These are phyloP conservation scores for Hydrochoerus hydrochaeris DNA, from an alignment of 2,113 vertebrate species.

Conservation along the genomic window DNA sequence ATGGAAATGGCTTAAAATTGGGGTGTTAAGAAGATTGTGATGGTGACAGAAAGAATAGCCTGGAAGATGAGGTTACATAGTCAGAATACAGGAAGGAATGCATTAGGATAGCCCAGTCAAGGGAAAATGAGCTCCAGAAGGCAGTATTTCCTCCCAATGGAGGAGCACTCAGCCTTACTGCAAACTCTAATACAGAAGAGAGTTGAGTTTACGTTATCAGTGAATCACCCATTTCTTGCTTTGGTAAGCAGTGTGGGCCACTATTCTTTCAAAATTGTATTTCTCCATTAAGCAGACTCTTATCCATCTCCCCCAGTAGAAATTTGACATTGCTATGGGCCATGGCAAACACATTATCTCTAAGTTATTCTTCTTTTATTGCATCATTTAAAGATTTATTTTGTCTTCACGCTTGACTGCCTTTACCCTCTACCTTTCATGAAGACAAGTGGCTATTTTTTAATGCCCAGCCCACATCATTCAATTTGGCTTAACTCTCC, in stretches of 20 bases:
- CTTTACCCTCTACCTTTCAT: slow-evolving; percentile 58
- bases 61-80: not conserved
- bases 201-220: slow-evolving; percentile 38
- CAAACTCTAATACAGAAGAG: slow-evolving; percentile 26
- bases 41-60: slow-evolving; percentile 32
- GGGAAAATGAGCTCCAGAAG: slow-evolving; percentile 35
- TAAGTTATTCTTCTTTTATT: slow-evolving; percentile 72
- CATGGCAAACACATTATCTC: slow-evolving; percentile 65
- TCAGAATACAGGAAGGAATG: not conserved
- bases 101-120: not conserved
- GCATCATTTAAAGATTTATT: slow-evolving; percentile 76
- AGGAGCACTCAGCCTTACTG: slow-evolving; percentile 42
- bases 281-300: slow-evolving; percentile 61
- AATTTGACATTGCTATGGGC: slow-evolving; percentile 70
- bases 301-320: slow-evolving; percentile 67
- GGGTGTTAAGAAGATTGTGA: not conserved
- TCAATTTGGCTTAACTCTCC: slow-evolving; percentile 55
- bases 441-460: slow-evolving; percentile 56
- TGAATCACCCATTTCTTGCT: slow-evolving; percentile 60
- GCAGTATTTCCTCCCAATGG: not conserved
- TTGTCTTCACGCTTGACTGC: slow-evolving; percentile 55
- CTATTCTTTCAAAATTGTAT: slow-evolving; percentile 69
- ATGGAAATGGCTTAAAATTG: not conserved
- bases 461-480: slow-evolving; percentile 31
- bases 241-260: slow-evolving; percentile 37